Evolutionary conservation across 2,113 vertebrate species (phyloP).

Genomic region (Trichechus manatus): DNA sequence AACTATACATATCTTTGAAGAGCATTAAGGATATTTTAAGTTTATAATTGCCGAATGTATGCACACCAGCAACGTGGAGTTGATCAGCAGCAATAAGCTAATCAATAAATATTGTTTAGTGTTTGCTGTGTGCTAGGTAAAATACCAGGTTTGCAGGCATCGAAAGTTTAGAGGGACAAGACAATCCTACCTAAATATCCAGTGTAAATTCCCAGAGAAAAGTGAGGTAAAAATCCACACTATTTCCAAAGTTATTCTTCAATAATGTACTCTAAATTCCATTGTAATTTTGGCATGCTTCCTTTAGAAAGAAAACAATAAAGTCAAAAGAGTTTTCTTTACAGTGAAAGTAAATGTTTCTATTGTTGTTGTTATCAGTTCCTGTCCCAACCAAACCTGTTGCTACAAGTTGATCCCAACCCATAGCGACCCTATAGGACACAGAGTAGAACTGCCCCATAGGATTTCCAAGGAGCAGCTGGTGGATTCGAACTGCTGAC

Average conservation of each 20-base stretch:
- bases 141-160: not conserved
- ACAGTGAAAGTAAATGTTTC: accelerated
- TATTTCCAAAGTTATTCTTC: accelerated
- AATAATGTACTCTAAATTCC: not conserved
- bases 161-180: not conserved
- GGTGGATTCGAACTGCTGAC: too few species aligned
- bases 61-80: accelerated
- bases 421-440: too few species aligned
- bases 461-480: too few species aligned
- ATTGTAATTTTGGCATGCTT: not conserved
- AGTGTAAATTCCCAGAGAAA: not conserved
- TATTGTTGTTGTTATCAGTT: too few species aligned
- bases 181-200: not conserved
- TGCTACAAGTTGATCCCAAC: too few species aligned
- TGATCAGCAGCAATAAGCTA: not conserved
- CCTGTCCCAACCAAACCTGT: too few species aligned
- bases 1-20: not conserved
- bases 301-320: not conserved
- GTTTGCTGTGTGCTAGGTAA: not conserved
- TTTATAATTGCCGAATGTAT: not conserved
- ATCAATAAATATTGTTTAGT: not conserved
- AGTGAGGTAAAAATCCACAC: accelerated
- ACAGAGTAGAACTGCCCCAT: too few species aligned
- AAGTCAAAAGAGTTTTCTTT: not conserved
- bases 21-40: not conserved